Conservation (phyloP, 2,888 invertebrate species). For the Heliconius hortense region DNA sequence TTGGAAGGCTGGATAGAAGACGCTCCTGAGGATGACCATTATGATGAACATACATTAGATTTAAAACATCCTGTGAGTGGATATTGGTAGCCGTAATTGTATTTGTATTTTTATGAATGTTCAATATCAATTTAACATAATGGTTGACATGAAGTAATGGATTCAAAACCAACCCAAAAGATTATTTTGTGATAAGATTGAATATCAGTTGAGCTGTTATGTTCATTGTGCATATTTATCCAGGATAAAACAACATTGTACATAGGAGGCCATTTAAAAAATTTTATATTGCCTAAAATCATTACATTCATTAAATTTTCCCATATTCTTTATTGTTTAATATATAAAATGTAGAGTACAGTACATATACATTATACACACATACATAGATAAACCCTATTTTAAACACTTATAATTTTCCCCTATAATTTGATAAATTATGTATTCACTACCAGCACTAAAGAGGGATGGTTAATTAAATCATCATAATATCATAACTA, state of each 20-base stretch:
- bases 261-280: neutral
- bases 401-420: no score
- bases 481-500: neutral
- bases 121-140: neutral
- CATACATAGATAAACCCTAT: neutral
- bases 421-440: neutral
- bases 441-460: neutral
- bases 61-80: slow-evolving; percentile 75
- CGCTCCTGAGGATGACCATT: slow-evolving; percentile 75
- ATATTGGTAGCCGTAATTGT: neutral
- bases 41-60: slow-evolving; percentile 78
- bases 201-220: neutral
- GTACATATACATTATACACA: neutral
- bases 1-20: slow-evolving; percentile 91
- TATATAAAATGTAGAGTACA: neutral
- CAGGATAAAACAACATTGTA: neutral
- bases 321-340: neutral
- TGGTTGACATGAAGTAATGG: neutral
- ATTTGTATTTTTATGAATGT: neutral
- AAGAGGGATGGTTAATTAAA: neutral
- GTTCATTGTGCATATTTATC: neutral
- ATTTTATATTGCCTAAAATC: neutral
- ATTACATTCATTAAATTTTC: neutral
- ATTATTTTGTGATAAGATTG: neutral
- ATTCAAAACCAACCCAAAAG: neutral